Evolutionary conservation across 53 echinoderm and acorn worm genomes (phyloP).

Genomic region (Patiria pectinifera): DNA sequence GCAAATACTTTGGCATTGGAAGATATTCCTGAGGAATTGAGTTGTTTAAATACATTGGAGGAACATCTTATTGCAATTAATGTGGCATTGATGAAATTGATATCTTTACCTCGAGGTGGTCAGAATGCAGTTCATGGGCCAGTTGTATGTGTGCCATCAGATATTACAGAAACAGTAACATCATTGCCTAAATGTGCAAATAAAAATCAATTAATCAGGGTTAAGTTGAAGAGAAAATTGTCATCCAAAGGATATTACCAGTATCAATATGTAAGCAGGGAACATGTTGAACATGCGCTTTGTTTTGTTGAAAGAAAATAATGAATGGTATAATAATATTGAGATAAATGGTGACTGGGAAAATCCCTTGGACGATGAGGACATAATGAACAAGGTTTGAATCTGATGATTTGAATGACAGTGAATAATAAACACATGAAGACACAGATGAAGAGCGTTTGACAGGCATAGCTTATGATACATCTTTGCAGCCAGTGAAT

Average conservation of each 20-base stretch:
- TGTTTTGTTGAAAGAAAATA: constrained; percentile 61
- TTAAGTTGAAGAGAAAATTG: constrained; percentile 75
- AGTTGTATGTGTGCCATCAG: constrained; percentile 22
- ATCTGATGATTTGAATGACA: background rate
- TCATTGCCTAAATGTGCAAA: constrained; percentile 19
- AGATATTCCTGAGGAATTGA: constrained; percentile 45
- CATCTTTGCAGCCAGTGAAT: constrained; percentile 74
- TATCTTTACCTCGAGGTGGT: constrained; percentile 25
- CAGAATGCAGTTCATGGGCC: constrained; percentile 34
- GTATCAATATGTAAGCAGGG: too few relatives aligned
- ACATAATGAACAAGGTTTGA: too few relatives aligned
- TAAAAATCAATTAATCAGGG: constrained; percentile 69
- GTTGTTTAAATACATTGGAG: constrained; percentile 56
- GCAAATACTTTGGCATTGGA: constrained; percentile 39
- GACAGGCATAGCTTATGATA: too few relatives aligned
- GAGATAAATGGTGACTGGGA: constrained; percentile 55
- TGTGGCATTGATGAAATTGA: constrained; percentile 45
- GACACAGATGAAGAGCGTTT: constrained; percentile 23
- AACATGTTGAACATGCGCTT: constrained; percentile 58
- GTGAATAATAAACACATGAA: constrained; percentile 31
- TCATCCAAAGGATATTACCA: too few relatives aligned
- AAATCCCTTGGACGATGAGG: constrained; percentile 25
- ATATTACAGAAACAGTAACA: constrained; percentile 9
- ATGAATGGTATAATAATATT: constrained; percentile 63
- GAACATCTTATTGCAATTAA: constrained; percentile 76